Conservation (phyloP, 2,797 vertebrate species). For the Karalla daura region DNA sequence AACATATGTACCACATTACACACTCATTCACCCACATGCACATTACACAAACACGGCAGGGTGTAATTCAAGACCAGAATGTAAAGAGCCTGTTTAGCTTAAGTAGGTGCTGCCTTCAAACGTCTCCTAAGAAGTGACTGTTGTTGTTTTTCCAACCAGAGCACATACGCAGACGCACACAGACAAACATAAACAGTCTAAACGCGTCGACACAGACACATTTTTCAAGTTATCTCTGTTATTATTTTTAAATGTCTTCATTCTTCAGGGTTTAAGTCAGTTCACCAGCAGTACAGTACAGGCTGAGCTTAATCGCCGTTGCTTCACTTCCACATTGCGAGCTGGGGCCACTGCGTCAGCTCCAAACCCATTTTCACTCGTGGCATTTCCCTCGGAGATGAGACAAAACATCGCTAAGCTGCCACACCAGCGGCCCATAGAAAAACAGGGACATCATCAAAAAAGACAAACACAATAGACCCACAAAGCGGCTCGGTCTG, state of each 20-base stretch:
- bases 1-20: slow-evolving; percentile 71
- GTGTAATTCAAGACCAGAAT: not conserved
- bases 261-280: slow-evolving; percentile 8
- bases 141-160: not conserved
- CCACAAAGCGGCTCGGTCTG: not conserved
- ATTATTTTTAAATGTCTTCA: not conserved
- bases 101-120: not conserved
- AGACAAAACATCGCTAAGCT: slow-evolving; percentile 52
- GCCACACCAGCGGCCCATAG: slow-evolving; percentile 35
- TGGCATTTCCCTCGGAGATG: not conserved
- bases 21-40: slow-evolving; percentile 10
- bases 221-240: slow-evolving; percentile 1
- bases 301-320: slow-evolving; percentile 28
- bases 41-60: not conserved
- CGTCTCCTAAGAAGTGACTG: not conserved
- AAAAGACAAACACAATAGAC: slow-evolving; percentile 5
- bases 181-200: not conserved
- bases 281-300: not conserved
- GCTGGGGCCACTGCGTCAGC: slow-evolving; percentile 7
- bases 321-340: slow-evolving; percentile 5
- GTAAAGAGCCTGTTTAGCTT: not conserved
- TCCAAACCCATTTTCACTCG: slow-evolving; percentile 21
- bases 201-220: not conserved
- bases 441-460: slow-evolving; percentile 29
- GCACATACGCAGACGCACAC: not conserved